phyloP scores from a whole-genome alignment of 2,113 vertebrate species.

The Muntiacus muntjak region DNA sequence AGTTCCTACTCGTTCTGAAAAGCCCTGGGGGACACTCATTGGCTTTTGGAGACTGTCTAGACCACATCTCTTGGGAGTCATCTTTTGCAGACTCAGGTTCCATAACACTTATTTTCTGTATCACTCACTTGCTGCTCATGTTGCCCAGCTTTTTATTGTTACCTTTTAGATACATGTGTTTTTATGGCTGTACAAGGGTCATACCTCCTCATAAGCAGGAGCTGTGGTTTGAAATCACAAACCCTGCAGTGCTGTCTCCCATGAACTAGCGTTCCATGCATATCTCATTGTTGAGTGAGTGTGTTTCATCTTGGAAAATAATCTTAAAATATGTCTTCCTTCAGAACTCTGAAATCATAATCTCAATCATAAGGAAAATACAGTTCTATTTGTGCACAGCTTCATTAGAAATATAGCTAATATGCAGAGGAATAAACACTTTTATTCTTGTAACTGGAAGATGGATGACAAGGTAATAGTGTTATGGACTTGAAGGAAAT shows the following conservation, averaged over 20 bases:
- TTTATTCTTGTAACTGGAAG: not conserved
- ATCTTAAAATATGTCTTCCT: not conserved
- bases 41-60: not conserved
- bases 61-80: not conserved
- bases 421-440: not conserved
- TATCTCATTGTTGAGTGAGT: not conserved
- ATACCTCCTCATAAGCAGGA: not conserved
- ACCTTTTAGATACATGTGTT: not conserved
- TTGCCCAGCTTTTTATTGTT: not conserved
- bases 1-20: not conserved
- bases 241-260: not conserved
- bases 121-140: not conserved
- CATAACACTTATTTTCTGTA: not conserved
- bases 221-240: not conserved
- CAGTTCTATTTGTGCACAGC: not conserved
- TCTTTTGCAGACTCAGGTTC: not conserved
- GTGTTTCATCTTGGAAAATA: not conserved
- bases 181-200: not conserved
- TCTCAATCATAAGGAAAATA: not conserved
- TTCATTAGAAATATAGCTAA: slow-evolving; percentile 33
- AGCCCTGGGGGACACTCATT: not conserved
- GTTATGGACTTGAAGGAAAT: slow-evolving; percentile 36
- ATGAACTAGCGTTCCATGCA: not conserved
- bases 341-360: not conserved
- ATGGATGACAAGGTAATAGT: slow-evolving; percentile 11